A percentile compares a stretch with the other conserved stretches of the same genome.
phyloP scores from a whole-genome alignment of 2,888 invertebrate species.

The Acanthosepion pharaonis region DNA sequence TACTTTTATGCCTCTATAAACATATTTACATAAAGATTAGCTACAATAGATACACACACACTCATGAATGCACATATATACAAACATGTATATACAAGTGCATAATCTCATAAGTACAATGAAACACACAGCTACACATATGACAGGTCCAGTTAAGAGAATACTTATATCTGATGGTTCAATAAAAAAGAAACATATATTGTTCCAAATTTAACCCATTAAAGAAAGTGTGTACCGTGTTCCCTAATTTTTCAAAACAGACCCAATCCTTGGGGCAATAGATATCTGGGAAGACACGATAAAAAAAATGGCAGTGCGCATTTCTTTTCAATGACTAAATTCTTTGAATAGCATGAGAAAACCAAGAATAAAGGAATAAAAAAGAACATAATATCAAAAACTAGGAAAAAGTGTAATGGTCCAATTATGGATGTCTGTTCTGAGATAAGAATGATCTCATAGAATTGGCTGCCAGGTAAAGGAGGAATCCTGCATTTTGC shows the following conservation, averaged over 20 bases:
- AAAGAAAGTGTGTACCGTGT: background rate
- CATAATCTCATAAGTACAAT: background rate
- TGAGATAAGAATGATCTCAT: background rate
- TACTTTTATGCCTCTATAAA: background rate
- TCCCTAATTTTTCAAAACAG: background rate
- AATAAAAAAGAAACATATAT: background rate
- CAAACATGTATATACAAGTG: background rate
- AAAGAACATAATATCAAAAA: background rate
- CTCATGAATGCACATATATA: background rate
- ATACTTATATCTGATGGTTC: background rate
- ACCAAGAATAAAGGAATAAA: background rate
- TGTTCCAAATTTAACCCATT: background rate
- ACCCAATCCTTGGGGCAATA: background rate
- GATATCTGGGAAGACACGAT: background rate
- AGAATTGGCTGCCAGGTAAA: background rate
- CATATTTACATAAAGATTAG: background rate
- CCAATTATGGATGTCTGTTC: background rate
- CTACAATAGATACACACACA: background rate
- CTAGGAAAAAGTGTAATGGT: background rate
- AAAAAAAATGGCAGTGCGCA: background rate
- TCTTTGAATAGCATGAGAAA: background rate
- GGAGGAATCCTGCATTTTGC: conserved; percentile 33
- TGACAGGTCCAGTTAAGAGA: background rate
- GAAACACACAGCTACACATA: background rate
- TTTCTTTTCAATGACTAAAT: conserved; percentile 33